A percentile compares a stretch with the other conserved stretches of the same genome.
phyloP scores from a whole-genome alignment of 1,140 invertebrate species.

The Plutomurus gul region DNA sequence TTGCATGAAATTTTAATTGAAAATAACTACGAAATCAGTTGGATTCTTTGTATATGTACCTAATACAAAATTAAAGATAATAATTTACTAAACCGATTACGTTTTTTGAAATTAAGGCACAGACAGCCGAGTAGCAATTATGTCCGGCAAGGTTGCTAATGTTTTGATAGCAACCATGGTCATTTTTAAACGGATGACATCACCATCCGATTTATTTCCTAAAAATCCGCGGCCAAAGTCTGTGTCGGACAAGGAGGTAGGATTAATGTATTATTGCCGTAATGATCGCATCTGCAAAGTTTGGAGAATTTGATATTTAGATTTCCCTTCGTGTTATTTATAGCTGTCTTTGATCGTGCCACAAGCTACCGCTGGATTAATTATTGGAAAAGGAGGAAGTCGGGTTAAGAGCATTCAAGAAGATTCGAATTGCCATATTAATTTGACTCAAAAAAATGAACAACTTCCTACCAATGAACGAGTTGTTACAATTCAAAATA shows the following conservation, averaged over 20 bases:
- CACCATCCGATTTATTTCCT: constrained; percentile 53
- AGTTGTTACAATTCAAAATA: constrained; percentile 55
- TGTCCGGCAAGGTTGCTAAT: constrained; percentile 50
- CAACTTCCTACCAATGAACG: constrained; percentile 53
- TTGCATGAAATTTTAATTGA: no score
- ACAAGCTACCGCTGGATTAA: constrained; percentile 53
- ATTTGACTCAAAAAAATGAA: constrained; percentile 53
- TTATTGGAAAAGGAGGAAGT: constrained; percentile 53
- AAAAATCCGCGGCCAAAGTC: constrained; percentile 53
- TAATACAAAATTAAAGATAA: no score
- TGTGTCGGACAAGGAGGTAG: constrained; percentile 53
- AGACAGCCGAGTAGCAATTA: constrained; percentile 51
- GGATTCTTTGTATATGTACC: no score
- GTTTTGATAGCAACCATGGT: constrained; percentile 52
- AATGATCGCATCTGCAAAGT: background rate
- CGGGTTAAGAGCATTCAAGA: constrained; percentile 54
- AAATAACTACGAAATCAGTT: no score
- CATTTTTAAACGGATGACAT: constrained; percentile 54
- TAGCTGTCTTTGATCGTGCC: constrained; percentile 53
- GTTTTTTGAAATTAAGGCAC: constrained; percentile 36
- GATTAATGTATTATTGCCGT: background rate
- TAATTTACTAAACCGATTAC: background rate
- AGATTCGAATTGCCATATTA: constrained; percentile 54
- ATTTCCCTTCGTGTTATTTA: no score
- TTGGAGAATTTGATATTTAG: constrained; percentile 20